phyloP scores from a whole-genome alignment of 2,888 invertebrate genomes.

The Ormyrus thymus region DNA sequence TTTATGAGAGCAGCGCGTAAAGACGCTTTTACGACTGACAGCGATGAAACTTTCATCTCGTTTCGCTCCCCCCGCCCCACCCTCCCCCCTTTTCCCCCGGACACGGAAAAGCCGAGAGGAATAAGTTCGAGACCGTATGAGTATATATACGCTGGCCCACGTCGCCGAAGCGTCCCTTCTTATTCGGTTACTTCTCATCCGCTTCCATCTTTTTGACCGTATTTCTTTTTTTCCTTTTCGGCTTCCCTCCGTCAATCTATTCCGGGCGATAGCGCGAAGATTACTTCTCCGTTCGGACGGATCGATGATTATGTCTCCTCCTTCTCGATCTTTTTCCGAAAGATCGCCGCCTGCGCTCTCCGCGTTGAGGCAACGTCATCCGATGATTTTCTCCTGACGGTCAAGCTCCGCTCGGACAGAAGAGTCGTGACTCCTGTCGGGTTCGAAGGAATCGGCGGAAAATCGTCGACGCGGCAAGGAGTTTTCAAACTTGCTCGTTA shows the following conservation, averaged over 20 bases:
- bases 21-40: conserved; percentile 64
- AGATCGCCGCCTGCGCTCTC: too few species aligned
- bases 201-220: neutral
- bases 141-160: neutral
- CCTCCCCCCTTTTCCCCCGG: neutral
- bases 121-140: conserved; percentile 14
- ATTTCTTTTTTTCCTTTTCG: conserved; percentile 16
- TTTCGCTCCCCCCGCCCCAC: conserved; percentile 9
- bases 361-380: too few species aligned
- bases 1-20: conserved; percentile 60
- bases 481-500: neutral
- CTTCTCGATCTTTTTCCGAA: too few species aligned
- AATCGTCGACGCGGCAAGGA: neutral
- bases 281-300: conserved; percentile 13
- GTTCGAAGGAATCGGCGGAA: too few species aligned
- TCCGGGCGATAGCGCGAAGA: conserved; percentile 4
- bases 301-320: neutral
- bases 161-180: neutral
- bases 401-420: too few species aligned
- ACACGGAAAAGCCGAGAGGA: conserved; percentile 37
- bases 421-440: too few species aligned
- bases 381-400: too few species aligned
- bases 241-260: conserved; percentile 32
- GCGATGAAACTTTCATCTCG: conserved; percentile 64
- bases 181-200: neutral